phyloP scores from a whole-genome alignment of 2,888 invertebrate genomes.

The Drosophila cognata region DNA sequence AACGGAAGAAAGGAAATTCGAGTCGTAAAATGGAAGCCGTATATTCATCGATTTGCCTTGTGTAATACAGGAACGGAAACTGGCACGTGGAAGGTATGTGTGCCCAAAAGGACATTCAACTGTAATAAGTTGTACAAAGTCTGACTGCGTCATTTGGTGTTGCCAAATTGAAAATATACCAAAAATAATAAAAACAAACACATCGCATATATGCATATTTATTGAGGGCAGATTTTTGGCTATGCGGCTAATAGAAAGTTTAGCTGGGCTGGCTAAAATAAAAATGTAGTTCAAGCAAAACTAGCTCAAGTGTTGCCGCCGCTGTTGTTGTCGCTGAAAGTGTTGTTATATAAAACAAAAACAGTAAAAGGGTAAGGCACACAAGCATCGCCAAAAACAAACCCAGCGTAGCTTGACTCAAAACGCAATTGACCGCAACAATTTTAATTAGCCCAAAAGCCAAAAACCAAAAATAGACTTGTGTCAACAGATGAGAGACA shows the following conservation, averaged over 20 bases:
- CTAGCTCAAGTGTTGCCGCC: constrained; percentile 50
- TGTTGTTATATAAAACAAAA: constrained; percentile 11
- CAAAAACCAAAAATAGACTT: constrained; percentile 27
- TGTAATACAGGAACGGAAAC: constrained; percentile 3
- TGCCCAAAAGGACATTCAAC: constrained; percentile 68
- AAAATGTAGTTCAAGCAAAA: constrained; percentile 38
- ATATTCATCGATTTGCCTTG: constrained; percentile 62
- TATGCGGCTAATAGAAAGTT: constrained; percentile 40
- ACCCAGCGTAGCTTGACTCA: constrained; percentile 39
- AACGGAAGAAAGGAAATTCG: constrained; percentile 27
- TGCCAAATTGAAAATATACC: not conserved
- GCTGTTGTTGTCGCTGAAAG: constrained; percentile 39
- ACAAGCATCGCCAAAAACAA: constrained; percentile 9
- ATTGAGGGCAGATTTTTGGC: constrained; percentile 23
- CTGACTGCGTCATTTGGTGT: constrained; percentile 29
- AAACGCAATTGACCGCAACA: constrained; percentile 62
- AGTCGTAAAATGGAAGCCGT: constrained; percentile 61
- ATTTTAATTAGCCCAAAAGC: constrained; percentile 57
- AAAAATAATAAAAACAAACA: not conserved
- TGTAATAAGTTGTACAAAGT: constrained; percentile 11
- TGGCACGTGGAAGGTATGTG: constrained; percentile 18
- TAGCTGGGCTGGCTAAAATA: constrained; percentile 9
- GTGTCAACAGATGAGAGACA: constrained; percentile 36
- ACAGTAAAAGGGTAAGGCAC: constrained; percentile 25
- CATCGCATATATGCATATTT: not conserved